Conservation (phyloP, 2,113 vertebrate species). For the Bubalus kerabau region DNA sequence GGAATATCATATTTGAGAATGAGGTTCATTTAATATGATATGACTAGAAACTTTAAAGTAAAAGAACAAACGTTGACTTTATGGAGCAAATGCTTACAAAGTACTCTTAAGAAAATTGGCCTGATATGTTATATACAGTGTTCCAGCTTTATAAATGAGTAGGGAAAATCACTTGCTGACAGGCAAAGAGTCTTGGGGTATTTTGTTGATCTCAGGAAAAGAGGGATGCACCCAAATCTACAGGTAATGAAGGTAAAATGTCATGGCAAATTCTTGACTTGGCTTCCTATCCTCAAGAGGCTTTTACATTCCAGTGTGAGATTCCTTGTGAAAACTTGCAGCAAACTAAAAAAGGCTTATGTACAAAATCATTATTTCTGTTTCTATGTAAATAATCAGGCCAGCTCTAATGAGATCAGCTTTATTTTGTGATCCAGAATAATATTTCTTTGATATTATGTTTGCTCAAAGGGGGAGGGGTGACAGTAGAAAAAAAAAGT, state of each 20-base stretch:
- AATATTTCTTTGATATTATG: not conserved
- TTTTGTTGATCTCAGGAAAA: not conserved
- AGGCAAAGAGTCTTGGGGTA: not conserved
- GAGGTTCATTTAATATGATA: not conserved
- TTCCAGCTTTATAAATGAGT: not conserved
- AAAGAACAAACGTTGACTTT: not conserved
- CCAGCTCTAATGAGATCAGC: not conserved
- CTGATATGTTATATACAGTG: not conserved
- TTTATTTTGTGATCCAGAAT: not conserved
- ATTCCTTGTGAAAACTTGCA: not conserved
- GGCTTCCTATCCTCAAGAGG: not conserved
- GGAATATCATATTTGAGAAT: not conserved
- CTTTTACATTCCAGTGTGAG: not conserved
- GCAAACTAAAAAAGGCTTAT: not conserved
- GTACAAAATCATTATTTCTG: not conserved
- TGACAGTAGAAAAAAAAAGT: not conserved
- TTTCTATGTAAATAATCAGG: not conserved
- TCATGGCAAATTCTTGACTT: not conserved
- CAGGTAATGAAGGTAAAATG: not conserved
- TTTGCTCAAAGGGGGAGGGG: not conserved
- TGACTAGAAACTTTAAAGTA: not conserved
- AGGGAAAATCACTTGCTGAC: not conserved
- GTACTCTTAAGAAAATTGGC: not conserved
- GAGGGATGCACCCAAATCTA: not conserved
- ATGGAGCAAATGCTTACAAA: not conserved